A percentile compares a stretch with the other conserved stretches of the same genome.
Evolutionary conservation across 2,797 vertebrate genomes (phyloP).

Genomic region (Denticeps clupeoides): DNA sequence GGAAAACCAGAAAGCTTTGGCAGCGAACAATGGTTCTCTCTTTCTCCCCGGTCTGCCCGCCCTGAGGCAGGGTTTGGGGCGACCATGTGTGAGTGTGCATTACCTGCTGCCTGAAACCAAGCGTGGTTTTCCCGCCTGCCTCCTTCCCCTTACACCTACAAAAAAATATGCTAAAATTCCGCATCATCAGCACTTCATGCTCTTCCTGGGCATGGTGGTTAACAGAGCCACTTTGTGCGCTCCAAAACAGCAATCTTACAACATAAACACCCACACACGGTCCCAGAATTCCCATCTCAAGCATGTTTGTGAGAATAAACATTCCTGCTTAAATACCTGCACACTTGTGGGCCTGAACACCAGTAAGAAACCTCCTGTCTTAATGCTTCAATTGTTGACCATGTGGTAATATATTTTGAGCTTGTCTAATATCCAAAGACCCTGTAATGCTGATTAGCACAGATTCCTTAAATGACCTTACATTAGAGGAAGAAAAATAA

Average conservation of each 20-base stretch:
- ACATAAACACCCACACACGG: too few relatives aligned
- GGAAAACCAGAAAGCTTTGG: conserved; percentile 20
- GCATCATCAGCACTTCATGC: neutral
- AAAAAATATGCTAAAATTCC: too few relatives aligned
- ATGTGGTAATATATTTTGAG: neutral
- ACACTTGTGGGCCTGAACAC: too few relatives aligned
- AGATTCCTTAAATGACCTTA: conserved; percentile 29
- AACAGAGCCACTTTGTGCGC: too few relatives aligned
- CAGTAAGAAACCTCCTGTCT: too few relatives aligned
- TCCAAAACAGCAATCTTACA: too few relatives aligned
- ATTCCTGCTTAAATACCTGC: too few relatives aligned
- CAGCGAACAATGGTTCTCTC: conserved; percentile 36
- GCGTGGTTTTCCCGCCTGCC: neutral
- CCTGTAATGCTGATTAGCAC: neutral
- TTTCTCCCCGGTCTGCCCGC: conserved; percentile 10
- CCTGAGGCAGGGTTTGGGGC: neutral
- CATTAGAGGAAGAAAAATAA: conserved; percentile 32
- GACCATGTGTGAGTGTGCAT: neutral
- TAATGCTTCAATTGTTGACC: neutral
- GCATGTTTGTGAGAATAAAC: too few relatives aligned
- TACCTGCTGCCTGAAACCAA: conserved; percentile 5
- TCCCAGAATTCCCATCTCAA: too few relatives aligned
- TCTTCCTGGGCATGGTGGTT: too few relatives aligned
- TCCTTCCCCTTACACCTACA: neutral
- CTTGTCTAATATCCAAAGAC: conserved; percentile 20